Conservation (phyloP, 2,113 vertebrate genomes). For the Motacilla alba region DNA sequence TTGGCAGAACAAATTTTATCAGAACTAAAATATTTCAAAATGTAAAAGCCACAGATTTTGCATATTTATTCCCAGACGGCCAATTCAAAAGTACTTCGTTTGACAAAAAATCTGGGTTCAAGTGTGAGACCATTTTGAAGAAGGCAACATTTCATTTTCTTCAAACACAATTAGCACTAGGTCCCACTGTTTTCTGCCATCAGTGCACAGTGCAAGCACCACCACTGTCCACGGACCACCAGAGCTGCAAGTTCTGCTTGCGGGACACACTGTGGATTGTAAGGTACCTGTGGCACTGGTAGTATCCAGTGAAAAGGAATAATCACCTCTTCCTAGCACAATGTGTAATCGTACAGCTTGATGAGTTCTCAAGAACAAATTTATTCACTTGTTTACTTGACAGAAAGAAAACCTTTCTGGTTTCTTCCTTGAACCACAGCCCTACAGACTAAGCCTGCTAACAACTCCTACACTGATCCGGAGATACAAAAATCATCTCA, state of each 20-base stretch:
- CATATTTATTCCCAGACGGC: background rate
- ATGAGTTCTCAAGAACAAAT: background rate
- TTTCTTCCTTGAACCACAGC: background rate
- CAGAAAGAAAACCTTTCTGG: background rate
- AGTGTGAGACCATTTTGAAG: background rate
- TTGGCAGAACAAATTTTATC: constrained; percentile 11
- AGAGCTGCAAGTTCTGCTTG: background rate
- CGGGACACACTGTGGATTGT: fast-evolving
- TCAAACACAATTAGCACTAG: background rate
- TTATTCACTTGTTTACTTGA: background rate
- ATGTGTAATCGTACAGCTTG: fast-evolving
- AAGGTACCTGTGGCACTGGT: background rate
- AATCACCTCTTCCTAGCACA: background rate
- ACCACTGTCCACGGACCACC: fast-evolving
- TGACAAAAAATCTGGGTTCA: background rate
- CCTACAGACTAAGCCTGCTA: background rate
- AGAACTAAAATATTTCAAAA: background rate
- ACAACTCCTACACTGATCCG: fast-evolving
- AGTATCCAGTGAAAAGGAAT: background rate
- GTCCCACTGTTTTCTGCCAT: fast-evolving
- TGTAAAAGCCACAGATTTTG: background rate
- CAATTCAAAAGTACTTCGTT: background rate
- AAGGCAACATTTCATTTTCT: background rate
- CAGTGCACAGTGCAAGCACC: fast-evolving
- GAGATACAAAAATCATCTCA: fast-evolving